These are phyloP conservation scores for Ursus arctos DNA, from an alignment of 2,113 vertebrate genomes.

Conservation along the genomic window DNA sequence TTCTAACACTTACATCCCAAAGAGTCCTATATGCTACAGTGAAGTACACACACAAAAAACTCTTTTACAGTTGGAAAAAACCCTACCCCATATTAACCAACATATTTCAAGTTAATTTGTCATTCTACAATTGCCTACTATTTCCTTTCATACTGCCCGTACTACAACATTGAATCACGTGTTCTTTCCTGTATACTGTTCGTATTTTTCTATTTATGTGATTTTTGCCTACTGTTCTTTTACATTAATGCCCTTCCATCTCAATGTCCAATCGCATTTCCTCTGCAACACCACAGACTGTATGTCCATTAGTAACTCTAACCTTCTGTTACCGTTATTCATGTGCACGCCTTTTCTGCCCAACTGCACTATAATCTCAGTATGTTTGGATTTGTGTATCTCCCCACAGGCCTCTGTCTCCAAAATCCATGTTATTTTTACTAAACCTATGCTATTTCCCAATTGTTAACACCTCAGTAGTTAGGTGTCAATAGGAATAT, in stretches of 20 bases:
- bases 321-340: conserved; percentile 1
- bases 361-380: not conserved
- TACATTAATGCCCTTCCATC: conserved; percentile 33
- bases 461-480: conserved; percentile 23
- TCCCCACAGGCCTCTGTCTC: conserved; percentile 10
- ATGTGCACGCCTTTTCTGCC: not conserved
- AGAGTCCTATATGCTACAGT: not conserved
- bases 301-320: conserved; percentile 26
- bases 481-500: not conserved
- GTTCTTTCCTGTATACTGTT: not conserved
- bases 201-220: conserved; percentile 37
- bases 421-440: conserved; percentile 64
- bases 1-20: conserved; percentile 21
- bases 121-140: conserved; percentile 4
- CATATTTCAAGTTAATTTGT: conserved; percentile 40
- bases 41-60: conserved; percentile 26
- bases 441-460: conserved; percentile 26
- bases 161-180: not conserved
- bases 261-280: conserved; percentile 52
- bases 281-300: conserved; percentile 27
- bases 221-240: conserved; percentile 20
- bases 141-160: not conserved
- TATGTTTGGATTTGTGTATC: conserved; percentile 24
- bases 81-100: not conserved
- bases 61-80: conserved; percentile 36